These are phyloP conservation scores for Acanthurus lineatus DNA, from an alignment of 2,797 vertebrate genomes.

Conservation along the genomic window DNA sequence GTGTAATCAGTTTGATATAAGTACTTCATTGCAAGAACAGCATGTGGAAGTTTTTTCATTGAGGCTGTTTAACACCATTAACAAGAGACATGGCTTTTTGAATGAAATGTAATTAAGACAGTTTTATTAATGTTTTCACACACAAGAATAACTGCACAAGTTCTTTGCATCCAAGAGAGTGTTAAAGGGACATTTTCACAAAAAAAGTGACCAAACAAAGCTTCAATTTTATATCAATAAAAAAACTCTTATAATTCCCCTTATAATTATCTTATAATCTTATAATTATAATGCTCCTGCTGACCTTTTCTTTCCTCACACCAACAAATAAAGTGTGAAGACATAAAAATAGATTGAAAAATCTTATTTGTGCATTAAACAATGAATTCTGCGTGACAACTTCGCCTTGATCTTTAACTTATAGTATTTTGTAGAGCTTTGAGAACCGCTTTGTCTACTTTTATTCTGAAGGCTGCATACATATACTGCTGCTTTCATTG, in stretches of 20 bases:
- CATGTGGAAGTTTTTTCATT: constrained; percentile 5
- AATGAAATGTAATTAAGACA: neutral
- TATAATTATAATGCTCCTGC: neutral
- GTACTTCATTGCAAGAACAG: neutral
- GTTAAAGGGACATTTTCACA: neutral
- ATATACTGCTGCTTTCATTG: neutral
- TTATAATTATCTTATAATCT: too few relatives aligned
- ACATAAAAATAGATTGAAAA: neutral
- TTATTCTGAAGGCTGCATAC: neutral
- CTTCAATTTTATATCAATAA: neutral
- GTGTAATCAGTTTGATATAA: constrained; percentile 6
- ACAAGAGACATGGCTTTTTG: neutral
- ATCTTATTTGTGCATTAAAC: neutral
- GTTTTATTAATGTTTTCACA: neutral
- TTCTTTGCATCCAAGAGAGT: neutral
- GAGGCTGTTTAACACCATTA: neutral
- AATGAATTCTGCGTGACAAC: neutral
- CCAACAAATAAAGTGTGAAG: neutral
- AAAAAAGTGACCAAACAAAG: neutral
- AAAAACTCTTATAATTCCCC: too few relatives aligned
- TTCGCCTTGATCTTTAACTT: too few relatives aligned
- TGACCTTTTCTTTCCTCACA: neutral
- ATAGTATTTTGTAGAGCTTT: neutral
- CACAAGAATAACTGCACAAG: neutral
- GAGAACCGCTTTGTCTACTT: neutral